A percentile compares a stretch with the other conserved stretches of the same genome.
Evolutionary conservation across 2,797 vertebrate species (phyloP).

Genomic region (Huso huso): DNA sequence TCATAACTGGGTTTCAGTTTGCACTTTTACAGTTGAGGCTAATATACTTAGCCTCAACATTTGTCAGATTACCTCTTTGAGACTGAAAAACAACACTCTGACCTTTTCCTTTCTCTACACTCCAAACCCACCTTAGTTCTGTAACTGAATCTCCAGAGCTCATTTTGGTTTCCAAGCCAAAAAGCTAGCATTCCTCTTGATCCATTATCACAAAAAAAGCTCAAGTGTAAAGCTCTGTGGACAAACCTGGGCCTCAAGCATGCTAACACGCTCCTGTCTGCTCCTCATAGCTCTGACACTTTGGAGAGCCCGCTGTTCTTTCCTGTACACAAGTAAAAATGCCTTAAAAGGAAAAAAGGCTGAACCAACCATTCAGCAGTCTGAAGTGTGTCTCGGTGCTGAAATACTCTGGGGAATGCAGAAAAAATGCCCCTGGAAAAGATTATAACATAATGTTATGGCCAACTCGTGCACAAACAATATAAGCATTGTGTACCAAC

Average conservation of each 20-base stretch:
- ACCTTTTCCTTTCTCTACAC: neutral
- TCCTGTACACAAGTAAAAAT: slow-evolving; percentile 49
- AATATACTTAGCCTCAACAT: too few relatives aligned
- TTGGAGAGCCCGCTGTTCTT: slow-evolving; percentile 4
- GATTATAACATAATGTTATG: slow-evolving; percentile 46
- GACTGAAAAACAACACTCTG: too few relatives aligned
- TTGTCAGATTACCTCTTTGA: too few relatives aligned
- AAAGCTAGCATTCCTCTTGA: slow-evolving; percentile 15
- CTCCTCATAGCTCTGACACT: slow-evolving; percentile 16
- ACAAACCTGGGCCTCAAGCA: neutral
- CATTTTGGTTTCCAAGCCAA: slow-evolving; percentile 3
- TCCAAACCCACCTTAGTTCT: neutral
- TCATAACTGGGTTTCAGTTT: too few relatives aligned
- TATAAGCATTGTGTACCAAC: slow-evolving; percentile 7
- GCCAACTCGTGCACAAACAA: slow-evolving; percentile 47
- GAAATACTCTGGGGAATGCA: slow-evolving; percentile 53
- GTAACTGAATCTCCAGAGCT: slow-evolving; percentile 2
- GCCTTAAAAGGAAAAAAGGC: slow-evolving; percentile 74
- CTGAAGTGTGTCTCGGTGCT: slow-evolving; percentile 50
- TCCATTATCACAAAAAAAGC: neutral
- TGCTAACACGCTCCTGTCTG: slow-evolving; percentile 4
- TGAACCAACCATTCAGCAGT: slow-evolving; percentile 37
- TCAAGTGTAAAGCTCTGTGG: slow-evolving; percentile 15
- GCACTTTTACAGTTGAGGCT: too few relatives aligned
- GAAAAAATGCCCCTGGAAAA: slow-evolving; percentile 55